A percentile compares a stretch with the other conserved stretches of the same genome.
phyloP scores from a whole-genome alignment of 1,140 invertebrate species.

The Plutomurus gul region DNA sequence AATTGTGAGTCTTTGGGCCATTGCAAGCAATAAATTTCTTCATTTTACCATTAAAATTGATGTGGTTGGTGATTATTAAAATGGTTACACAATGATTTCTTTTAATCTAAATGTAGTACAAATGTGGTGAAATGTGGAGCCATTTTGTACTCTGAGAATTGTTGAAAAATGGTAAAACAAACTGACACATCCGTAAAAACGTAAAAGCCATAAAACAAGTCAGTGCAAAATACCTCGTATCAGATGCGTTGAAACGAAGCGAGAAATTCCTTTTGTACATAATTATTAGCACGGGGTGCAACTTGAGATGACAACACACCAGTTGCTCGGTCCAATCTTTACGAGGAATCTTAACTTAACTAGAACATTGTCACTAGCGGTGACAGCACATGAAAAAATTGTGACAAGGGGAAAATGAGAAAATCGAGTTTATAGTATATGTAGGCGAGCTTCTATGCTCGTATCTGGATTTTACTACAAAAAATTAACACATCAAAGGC shows the following conservation, averaged over 20 bases:
- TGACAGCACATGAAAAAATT: neutral
- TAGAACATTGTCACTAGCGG: constrained; percentile 17
- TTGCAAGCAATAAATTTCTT: no score
- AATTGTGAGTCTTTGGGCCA: no score
- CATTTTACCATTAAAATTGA: no score
- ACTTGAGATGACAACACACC: constrained; percentile 11
- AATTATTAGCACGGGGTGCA: neutral
- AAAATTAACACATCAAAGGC: constrained; percentile 4
- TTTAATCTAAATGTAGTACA: no score
- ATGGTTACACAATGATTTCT: no score
- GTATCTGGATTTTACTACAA: neutral
- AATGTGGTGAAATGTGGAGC: no score
- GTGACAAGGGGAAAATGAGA: constrained; percentile 28
- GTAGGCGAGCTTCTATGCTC: neutral
- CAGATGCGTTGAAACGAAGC: neutral
- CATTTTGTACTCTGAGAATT: no score
- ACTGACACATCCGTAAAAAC: no score
- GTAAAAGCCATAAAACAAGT: no score
- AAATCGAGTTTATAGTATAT: neutral
- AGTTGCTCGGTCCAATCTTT: constrained; percentile 10
- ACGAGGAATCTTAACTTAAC: constrained; percentile 29
- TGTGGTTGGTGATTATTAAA: no score
- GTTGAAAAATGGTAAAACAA: no score
- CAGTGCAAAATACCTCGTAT: neutral
- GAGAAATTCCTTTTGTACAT: neutral